phyloP scores from a whole-genome alignment of 2,888 invertebrate species.

The Gibbula magus region DNA sequence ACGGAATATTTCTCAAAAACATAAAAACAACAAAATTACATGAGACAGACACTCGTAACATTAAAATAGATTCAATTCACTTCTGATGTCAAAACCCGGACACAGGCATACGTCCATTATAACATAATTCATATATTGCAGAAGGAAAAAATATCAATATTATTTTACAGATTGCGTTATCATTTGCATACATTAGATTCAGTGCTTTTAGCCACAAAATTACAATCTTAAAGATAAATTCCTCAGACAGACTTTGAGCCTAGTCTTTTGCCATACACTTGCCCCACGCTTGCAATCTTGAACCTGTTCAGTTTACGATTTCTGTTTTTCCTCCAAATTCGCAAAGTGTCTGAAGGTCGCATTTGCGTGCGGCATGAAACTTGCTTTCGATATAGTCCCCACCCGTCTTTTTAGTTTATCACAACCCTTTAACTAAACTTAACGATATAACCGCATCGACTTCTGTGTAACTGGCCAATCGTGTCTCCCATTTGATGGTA shows the following conservation, averaged over 20 bases:
- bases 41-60: not conserved
- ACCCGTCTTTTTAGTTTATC: too few relatives aligned
- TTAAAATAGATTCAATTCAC: slow-evolving; percentile 3
- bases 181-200: slow-evolving; percentile 12
- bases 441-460: not conserved
- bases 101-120: slow-evolving; percentile 13
- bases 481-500: slow-evolving; percentile 4
- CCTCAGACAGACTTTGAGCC: slow-evolving; percentile 23
- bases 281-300: not conserved
- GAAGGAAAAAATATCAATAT: slow-evolving; percentile 18
- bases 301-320: not conserved
- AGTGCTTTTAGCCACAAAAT: slow-evolving; percentile 19
- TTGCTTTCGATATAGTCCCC: not conserved
- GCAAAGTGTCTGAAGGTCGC: too few relatives aligned
- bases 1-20: slow-evolving; percentile 1
- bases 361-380: not conserved
- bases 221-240: slow-evolving; percentile 15
- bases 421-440: too few relatives aligned
- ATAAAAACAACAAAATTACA: not conserved
- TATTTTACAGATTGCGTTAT: slow-evolving; percentile 18
- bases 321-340: too few relatives aligned
- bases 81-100: slow-evolving; percentile 13
- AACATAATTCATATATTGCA: slow-evolving; percentile 17
- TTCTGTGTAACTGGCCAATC: not conserved
- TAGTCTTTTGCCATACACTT: slow-evolving; percentile 10